These are phyloP conservation scores for Baryphthengus martii DNA, from an alignment of 2,113 vertebrate species.

Conservation along the genomic window DNA sequence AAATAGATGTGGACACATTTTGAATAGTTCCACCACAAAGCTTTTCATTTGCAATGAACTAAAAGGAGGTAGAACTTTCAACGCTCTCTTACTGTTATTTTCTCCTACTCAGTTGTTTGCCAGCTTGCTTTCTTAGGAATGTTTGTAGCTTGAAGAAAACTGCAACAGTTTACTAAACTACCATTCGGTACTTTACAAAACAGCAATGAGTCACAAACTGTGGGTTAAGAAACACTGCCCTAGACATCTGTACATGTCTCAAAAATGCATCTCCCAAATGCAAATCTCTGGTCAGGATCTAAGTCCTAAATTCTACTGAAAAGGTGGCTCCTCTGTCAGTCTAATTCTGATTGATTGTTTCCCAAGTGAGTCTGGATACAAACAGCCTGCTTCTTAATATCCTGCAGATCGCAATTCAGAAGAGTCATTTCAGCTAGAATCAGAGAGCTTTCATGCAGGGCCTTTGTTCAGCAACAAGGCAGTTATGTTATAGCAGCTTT, in stretches of 20 bases:
- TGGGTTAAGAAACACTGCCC: background rate
- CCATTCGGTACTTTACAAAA: background rate
- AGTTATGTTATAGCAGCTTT: background rate
- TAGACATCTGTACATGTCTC: background rate
- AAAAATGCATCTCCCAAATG: background rate
- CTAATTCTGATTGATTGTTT: background rate
- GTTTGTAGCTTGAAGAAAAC: background rate
- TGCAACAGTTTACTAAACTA: background rate
- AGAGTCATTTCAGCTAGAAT: background rate
- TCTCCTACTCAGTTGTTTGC: background rate
- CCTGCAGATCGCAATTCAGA: background rate
- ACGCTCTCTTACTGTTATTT: background rate
- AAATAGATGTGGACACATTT: background rate
- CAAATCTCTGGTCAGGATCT: background rate
- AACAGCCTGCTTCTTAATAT: background rate
- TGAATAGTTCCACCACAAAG: background rate
- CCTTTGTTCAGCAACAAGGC: background rate
- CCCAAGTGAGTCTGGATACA: accelerated
- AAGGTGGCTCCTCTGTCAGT: background rate
- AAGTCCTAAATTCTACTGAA: background rate
- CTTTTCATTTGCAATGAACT: background rate
- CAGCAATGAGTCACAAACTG: background rate
- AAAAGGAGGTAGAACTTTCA: background rate
- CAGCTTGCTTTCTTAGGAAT: background rate
- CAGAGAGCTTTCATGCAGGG: background rate